These are phyloP conservation scores for Heliothis peltigera DNA, from an alignment of 2,888 invertebrate species.

Conservation along the genomic window DNA sequence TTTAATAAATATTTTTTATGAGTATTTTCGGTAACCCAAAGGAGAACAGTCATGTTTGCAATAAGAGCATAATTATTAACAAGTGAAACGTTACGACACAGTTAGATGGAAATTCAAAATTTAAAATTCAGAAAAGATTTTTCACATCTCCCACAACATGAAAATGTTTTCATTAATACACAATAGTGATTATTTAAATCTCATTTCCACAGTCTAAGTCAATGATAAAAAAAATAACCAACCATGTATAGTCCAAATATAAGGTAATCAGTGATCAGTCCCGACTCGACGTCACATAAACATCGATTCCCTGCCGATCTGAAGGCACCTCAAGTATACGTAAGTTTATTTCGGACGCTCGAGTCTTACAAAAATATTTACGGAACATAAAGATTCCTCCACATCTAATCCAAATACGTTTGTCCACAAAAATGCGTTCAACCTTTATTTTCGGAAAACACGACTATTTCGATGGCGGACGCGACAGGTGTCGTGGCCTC, in stretches of 20 bases:
- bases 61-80: too few relatives aligned
- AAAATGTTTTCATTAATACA: background rate
- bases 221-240: too few relatives aligned
- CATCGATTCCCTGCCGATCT: background rate
- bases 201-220: too few relatives aligned
- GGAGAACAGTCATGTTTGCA: too few relatives aligned
- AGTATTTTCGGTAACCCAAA: background rate
- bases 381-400: constrained; percentile 55
- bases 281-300: background rate
- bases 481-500: constrained; percentile 58
- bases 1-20: background rate
- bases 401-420: constrained; percentile 61
- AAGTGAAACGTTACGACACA: too few relatives aligned
- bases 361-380: constrained; percentile 53
- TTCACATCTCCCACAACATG: background rate
- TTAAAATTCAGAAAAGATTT: background rate
- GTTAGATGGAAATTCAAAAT: background rate
- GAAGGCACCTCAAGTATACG: constrained; percentile 19
- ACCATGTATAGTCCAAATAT: background rate
- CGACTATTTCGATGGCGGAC: constrained; percentile 60
- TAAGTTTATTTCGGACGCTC: constrained; percentile 42
- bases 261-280: background rate
- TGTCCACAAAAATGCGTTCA: constrained; percentile 64
- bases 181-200: too few relatives aligned
- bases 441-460: constrained; percentile 66